A percentile compares a stretch with the other conserved stretches of the same genome.
Evolutionary conservation across 1,140 invertebrate genomes (phyloP).

Genomic region (Brachionus rubens): DNA sequence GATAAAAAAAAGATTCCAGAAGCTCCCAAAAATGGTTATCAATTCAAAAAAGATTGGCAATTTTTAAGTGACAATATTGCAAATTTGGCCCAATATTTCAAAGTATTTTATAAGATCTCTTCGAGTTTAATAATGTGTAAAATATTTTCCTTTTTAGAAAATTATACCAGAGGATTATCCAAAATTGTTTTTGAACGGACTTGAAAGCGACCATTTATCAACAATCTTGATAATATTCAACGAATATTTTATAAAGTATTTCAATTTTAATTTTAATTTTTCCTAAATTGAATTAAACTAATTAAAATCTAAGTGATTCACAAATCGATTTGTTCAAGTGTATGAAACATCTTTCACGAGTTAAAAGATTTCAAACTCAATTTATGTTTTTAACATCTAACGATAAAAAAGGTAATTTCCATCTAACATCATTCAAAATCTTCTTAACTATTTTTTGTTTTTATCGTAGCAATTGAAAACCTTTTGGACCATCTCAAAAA

Average conservation of each 20-base stretch:
- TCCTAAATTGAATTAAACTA: not conserved
- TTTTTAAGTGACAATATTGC: not conserved
- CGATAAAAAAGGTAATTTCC: slow-evolving; percentile 20
- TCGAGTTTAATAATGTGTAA: too few species aligned
- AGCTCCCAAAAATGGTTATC: slow-evolving; percentile 21
- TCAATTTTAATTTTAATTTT: not conserved
- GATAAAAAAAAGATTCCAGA: not conserved
- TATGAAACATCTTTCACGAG: slow-evolving; percentile 10
- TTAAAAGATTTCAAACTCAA: slow-evolving; percentile 37
- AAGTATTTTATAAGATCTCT: not conserved
- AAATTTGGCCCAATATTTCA: slow-evolving; percentile 19
- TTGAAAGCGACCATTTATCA: slow-evolving; percentile 17
- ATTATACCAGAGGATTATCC: slow-evolving; percentile 3
- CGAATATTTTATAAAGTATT: slow-evolving; percentile 36
- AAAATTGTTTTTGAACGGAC: slow-evolving; percentile 34
- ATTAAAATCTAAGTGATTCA: not conserved
- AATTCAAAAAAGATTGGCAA: slow-evolving; percentile 46
- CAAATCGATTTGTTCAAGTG: not conserved
- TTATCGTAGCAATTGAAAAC: not conserved
- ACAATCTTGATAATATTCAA: slow-evolving; percentile 21
- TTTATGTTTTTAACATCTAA: slow-evolving; percentile 7
- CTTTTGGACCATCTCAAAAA: not conserved
- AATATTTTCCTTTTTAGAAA: not conserved
- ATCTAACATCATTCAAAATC: not conserved
- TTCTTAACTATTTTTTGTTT: not conserved